Percentiles rank a stretch among this genome's conserved stretches.
These are phyloP conservation scores for Emmelina monodactyla DNA, from an alignment of 2,888 invertebrate genomes.

Conservation along the genomic window DNA sequence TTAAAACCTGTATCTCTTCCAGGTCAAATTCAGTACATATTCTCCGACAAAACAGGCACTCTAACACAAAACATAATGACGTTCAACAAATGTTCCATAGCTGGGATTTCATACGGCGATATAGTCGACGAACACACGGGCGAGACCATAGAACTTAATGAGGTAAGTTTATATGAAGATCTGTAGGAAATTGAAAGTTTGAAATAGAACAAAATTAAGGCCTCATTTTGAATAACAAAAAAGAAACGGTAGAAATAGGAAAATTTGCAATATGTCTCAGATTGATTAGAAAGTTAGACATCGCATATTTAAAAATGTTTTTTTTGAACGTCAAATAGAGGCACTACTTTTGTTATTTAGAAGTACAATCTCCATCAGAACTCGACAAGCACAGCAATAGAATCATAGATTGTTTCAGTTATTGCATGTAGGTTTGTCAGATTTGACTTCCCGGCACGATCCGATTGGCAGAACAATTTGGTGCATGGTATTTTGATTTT, in stretches of 20 bases:
- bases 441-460: conserved; percentile 22
- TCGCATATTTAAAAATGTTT: too few relatives aligned
- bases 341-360: neutral
- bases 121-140: conserved; percentile 86
- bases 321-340: too few relatives aligned
- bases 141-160: conserved; percentile 84
- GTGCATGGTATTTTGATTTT: conserved; percentile 34
- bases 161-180: too few relatives aligned
- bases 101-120: conserved; percentile 92
- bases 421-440: conserved; percentile 29
- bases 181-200: too few relatives aligned
- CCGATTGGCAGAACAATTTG: conserved; percentile 21
- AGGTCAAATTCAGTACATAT: conserved; percentile 98
- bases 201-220: too few relatives aligned
- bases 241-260: too few relatives aligned
- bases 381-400: conserved; percentile 21
- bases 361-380: neutral
- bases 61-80: conserved; percentile 99
- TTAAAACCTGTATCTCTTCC: conserved; percentile 18
- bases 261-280: too few relatives aligned
- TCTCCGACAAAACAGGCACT: conserved; percentile 99
- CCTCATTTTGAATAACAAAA: too few relatives aligned
- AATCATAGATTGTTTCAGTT: conserved; percentile 19
- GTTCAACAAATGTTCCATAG: conserved; percentile 98
- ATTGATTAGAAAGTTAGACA: too few relatives aligned